phyloP scores from a whole-genome alignment of 2,113 vertebrate genomes.

The Trogon surrucura region DNA sequence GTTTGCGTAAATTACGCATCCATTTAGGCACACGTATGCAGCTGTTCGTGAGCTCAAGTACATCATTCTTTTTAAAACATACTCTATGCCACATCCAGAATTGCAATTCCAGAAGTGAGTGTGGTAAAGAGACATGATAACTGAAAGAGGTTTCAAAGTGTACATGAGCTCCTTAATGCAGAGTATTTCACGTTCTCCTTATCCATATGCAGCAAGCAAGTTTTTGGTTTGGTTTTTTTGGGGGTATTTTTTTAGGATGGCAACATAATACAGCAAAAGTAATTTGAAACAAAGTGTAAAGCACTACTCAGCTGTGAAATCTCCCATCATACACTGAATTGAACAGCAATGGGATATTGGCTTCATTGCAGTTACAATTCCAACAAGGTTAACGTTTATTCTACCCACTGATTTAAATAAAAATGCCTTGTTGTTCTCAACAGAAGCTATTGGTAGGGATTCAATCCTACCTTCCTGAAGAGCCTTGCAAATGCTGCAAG shows the following conservation, averaged over 20 bases:
- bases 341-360: constrained; percentile 29
- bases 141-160: background rate
- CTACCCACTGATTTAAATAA: constrained; percentile 64
- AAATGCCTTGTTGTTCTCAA: constrained; percentile 21
- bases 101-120: background rate
- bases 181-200: constrained; percentile 3
- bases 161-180: background rate
- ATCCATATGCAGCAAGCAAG: background rate
- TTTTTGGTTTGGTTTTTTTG: background rate
- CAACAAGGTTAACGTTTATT: constrained; percentile 55
- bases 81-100: background rate
- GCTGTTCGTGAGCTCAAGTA: background rate
- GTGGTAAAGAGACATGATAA: background rate
- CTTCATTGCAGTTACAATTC: constrained; percentile 14
- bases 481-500: background rate
- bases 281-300: constrained; percentile 60
- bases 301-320: constrained; percentile 66
- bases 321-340: constrained; percentile 51
- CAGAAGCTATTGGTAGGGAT: background rate
- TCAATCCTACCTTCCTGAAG: background rate
- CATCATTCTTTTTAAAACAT: constrained; percentile 5
- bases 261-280: constrained; percentile 19
- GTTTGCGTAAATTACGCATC: background rate
- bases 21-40: background rate
- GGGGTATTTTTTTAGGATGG: background rate